A percentile compares a stretch with the other conserved stretches of the same genome.
Conservation (phyloP, 2,797 vertebrate species). For the Sebastes steindachneri region DNA sequence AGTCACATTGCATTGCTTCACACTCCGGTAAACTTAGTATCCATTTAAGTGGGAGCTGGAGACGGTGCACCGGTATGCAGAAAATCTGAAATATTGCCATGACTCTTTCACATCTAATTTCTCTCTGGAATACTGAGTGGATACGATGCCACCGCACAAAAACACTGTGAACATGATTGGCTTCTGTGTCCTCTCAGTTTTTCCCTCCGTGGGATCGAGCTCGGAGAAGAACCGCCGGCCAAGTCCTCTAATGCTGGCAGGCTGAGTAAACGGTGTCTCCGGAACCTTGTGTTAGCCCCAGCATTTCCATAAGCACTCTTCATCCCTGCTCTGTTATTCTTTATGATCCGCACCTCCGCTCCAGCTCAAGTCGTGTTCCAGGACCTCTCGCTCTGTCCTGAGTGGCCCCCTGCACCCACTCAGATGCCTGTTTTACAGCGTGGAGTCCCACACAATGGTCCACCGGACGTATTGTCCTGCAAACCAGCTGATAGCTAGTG, state of each 20-base stretch:
- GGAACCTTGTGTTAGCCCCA: slow-evolving; percentile 71
- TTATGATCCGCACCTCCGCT: slow-evolving; percentile 74
- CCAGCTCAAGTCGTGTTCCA: slow-evolving; percentile 61
- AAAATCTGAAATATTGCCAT: slow-evolving; percentile 11
- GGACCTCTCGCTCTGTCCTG: slow-evolving; percentile 48
- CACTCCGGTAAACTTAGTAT: slow-evolving; percentile 12
- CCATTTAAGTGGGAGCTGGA: slow-evolving; percentile 8
- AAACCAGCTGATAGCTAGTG: slow-evolving; percentile 11
- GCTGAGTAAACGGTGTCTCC: slow-evolving; percentile 76
- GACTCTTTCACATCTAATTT: slow-evolving; percentile 18
- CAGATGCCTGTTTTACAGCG: slow-evolving; percentile 10
- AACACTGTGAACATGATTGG: slow-evolving; percentile 15
- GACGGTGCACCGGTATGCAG: not conserved
- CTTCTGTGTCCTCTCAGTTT: slow-evolving; percentile 46
- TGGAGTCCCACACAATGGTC: not conserved
- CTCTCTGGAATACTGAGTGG: slow-evolving; percentile 3
- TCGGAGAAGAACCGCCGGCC: slow-evolving; percentile 26
- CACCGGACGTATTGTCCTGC: slow-evolving; percentile 2
- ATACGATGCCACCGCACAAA: slow-evolving; percentile 4
- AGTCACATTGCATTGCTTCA: slow-evolving; percentile 32
- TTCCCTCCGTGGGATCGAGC: slow-evolving; percentile 28
- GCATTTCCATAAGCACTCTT: slow-evolving; percentile 72
- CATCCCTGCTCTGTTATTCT: slow-evolving; percentile 76
- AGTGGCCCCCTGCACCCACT: slow-evolving; percentile 8
- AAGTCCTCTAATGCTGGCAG: slow-evolving; percentile 69